Evolutionary conservation across 1,140 invertebrate genomes (phyloP).

Genomic region (Caenorhabditis tropicalis): DNA sequence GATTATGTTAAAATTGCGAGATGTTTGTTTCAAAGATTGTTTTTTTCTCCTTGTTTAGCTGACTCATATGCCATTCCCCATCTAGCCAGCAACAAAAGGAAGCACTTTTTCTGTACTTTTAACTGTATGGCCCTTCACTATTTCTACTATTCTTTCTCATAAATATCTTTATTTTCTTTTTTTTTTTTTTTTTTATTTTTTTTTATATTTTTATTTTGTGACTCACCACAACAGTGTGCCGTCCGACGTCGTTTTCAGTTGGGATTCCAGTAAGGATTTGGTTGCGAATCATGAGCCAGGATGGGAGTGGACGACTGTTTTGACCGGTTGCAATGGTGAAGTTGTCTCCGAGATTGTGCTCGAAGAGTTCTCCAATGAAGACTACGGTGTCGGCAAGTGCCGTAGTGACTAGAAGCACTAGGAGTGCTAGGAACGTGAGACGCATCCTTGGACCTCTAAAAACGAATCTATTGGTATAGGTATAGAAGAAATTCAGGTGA

Average conservation of each 20-base stretch:
- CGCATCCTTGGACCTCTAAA: neutral
- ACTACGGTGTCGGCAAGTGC: neutral
- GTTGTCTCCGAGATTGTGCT: conserved; percentile 32
- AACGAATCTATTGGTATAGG: neutral
- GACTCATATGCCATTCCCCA: too few relatives aligned
- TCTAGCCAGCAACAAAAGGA: too few relatives aligned
- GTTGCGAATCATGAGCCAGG: conserved; percentile 23
- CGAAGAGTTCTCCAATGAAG: conserved; percentile 18
- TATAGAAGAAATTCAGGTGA: too few relatives aligned
- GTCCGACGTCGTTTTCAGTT: conserved; percentile 8
- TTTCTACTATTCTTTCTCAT: neutral
- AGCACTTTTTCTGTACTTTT: neutral
- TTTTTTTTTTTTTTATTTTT: too few relatives aligned
- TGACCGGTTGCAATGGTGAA: conserved; percentile 7
- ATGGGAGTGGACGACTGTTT: neutral
- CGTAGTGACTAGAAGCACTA: neutral
- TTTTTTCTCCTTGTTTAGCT: too few relatives aligned
- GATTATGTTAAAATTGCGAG: neutral
- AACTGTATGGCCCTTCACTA: neutral
- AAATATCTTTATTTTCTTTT: too few relatives aligned
- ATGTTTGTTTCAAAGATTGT: neutral
- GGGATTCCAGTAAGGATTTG: conserved; percentile 9
- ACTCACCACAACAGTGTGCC: conserved; percentile 24
- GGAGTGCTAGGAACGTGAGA: neutral
- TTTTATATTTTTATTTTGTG: neutral